Evolutionary conservation across 2,888 invertebrate species (phyloP).

Genomic region (Acronicta aceris): DNA sequence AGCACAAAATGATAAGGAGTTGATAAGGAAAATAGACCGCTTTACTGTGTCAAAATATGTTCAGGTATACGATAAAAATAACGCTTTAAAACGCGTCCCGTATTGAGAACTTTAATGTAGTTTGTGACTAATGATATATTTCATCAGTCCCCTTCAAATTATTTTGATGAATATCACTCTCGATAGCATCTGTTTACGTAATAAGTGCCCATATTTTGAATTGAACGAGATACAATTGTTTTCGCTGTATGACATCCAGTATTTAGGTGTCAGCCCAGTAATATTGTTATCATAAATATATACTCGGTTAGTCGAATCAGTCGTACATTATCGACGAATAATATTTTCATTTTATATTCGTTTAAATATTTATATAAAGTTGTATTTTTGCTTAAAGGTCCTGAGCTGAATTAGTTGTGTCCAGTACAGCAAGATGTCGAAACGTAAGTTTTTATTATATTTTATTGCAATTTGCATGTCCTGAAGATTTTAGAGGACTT

Average conservation of each 20-base stretch:
- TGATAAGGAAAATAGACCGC: slow-evolving; percentile 23
- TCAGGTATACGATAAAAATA: background rate
- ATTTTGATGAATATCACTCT: slow-evolving; percentile 33
- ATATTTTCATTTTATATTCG: background rate
- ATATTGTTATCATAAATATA: slow-evolving; percentile 41
- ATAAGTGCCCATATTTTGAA: slow-evolving; percentile 29
- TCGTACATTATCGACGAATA: slow-evolving; percentile 19
- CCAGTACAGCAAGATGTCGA: slow-evolving; percentile 59
- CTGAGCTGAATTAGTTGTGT: slow-evolving; percentile 50
- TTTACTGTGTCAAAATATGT: slow-evolving; percentile 18
- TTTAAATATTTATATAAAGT: background rate
- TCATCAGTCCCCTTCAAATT: slow-evolving; percentile 13
- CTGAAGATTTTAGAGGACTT: background rate
- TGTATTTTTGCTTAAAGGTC: slow-evolving; percentile 58
- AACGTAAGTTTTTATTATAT: slow-evolving; percentile 59
- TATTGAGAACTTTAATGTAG: background rate
- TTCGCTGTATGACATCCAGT: slow-evolving; percentile 20
- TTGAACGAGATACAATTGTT: slow-evolving; percentile 29
- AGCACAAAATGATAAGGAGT: slow-evolving; percentile 19
- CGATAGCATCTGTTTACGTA: slow-evolving; percentile 29
- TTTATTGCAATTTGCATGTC: background rate
- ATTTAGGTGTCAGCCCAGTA: slow-evolving; percentile 5
- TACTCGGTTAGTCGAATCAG: slow-evolving; percentile 32
- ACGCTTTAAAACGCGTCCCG: background rate
- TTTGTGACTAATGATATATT: background rate